Percentiles rank a stretch among this genome's conserved stretches.
Evolutionary conservation across 2,888 invertebrate species (phyloP).

Genomic region (Melanotus villosus): DNA sequence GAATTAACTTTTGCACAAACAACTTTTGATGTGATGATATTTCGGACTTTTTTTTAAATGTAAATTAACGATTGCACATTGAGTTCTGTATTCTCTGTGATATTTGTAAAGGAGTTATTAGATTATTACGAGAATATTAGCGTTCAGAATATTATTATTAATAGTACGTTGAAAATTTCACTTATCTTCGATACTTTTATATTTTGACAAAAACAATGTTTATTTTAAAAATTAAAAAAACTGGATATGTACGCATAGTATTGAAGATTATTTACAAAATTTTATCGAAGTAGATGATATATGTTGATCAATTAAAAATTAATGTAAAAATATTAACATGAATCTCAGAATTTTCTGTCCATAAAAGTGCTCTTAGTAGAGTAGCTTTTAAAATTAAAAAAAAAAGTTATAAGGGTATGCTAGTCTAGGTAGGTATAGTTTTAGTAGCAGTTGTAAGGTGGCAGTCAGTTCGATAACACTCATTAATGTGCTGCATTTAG

Average conservation of each 20-base stretch:
- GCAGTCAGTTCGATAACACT: conserved; percentile 35
- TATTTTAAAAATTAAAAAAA: too few species aligned
- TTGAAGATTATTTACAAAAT: too few species aligned
- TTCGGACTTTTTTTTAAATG: not conserved
- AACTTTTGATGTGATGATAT: not conserved
- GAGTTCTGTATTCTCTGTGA: conserved; percentile 35
- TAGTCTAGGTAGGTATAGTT: conserved; percentile 55
- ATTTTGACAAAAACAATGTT: not conserved
- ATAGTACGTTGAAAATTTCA: not conserved
- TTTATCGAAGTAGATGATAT: conserved; percentile 3
- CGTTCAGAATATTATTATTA: conserved; percentile 11
- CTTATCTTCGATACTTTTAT: not conserved
- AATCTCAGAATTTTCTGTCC: conserved; percentile 60
- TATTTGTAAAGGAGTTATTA: conserved; percentile 6
- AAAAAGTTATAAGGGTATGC: conserved; percentile 57
- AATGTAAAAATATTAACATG: conserved; percentile 31
- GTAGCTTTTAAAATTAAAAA: conserved; percentile 58
- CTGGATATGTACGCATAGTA: too few species aligned
- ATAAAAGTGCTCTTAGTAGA: conserved; percentile 67
- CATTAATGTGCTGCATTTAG: conserved; percentile 29
- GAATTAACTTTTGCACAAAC: too few species aligned
- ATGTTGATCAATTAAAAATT: conserved; percentile 22
- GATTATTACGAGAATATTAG: conserved; percentile 12
- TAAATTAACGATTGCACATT: conserved; percentile 4
- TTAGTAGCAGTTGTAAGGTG: conserved; percentile 35